Evolutionary conservation across 1,140 invertebrate species (phyloP).

Genomic region (Drosophila ercepeae): DNA sequence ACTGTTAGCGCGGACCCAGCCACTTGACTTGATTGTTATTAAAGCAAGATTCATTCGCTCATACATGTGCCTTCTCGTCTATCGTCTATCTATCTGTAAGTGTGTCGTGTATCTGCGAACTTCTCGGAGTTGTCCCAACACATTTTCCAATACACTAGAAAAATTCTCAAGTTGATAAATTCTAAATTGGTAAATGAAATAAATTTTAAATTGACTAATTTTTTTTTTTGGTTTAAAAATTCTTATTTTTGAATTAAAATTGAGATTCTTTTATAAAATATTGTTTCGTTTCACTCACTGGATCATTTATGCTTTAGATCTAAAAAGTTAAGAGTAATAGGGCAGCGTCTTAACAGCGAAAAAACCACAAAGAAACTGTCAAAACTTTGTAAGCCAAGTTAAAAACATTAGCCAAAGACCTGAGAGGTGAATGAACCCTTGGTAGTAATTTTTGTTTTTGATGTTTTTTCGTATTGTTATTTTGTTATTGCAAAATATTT

Average conservation of each 20-base stretch:
- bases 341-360: constrained; percentile 31
- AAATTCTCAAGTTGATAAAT: neutral
- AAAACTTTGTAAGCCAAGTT: constrained; percentile 37
- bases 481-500: constrained; percentile 54
- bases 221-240: neutral
- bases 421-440: constrained; percentile 51
- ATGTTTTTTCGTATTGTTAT: constrained; percentile 8
- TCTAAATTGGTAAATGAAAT: neutral
- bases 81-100: constrained; percentile 4
- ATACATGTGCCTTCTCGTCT: neutral
- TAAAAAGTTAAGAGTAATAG: constrained; percentile 42
- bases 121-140: constrained; percentile 2
- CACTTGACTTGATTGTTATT: constrained; percentile 77
- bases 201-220: no score
- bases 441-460: no score
- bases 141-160: neutral
- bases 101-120: constrained; percentile 9
- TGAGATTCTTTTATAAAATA: no score
- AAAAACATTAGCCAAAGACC: constrained; percentile 32
- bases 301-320: no score
- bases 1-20: constrained; percentile 63
- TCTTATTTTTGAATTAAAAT: no score
- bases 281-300: no score
- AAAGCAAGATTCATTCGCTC: constrained; percentile 42
- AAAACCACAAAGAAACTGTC: constrained; percentile 38